These are phyloP conservation scores for Trachelus troglodyta DNA, from an alignment of 2,888 invertebrate species.

Conservation along the genomic window DNA sequence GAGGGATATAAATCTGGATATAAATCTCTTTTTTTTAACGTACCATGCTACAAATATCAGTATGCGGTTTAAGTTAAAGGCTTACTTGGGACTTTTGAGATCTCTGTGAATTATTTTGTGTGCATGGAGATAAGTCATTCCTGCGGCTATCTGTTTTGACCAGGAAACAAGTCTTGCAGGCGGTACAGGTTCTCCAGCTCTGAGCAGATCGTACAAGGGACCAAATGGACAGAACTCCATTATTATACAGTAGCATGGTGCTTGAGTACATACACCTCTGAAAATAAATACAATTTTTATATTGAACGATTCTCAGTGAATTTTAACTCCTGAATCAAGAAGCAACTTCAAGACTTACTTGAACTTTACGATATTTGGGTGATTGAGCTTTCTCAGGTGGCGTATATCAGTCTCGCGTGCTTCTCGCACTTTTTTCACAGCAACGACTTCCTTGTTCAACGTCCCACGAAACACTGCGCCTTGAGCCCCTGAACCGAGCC, in stretches of 20 bases:
- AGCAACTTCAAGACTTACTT: slow-evolving; percentile 65
- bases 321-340: background rate
- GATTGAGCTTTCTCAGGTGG: slow-evolving; percentile 90
- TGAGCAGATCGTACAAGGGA: slow-evolving; percentile 90
- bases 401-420: slow-evolving; percentile 93
- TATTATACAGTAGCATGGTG: slow-evolving; percentile 93
- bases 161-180: slow-evolving; percentile 90
- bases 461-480: slow-evolving; percentile 94
- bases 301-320: slow-evolving; percentile 6
- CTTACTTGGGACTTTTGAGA: slow-evolving; percentile 99
- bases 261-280: slow-evolving; percentile 93
- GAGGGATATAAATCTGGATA: slow-evolving; percentile 9
- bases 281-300: slow-evolving; percentile 8
- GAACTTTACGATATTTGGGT: slow-evolving; percentile 94
- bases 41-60: background rate
- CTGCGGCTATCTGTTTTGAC: slow-evolving; percentile 95
- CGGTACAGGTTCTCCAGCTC: slow-evolving; percentile 84
- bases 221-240: slow-evolving; percentile 99
- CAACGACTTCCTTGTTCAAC: slow-evolving; percentile 85
- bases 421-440: slow-evolving; percentile 96
- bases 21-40: slow-evolving; percentile 4
- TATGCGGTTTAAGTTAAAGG: slow-evolving; percentile 34
- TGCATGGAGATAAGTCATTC: slow-evolving; percentile 96
- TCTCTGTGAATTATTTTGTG: slow-evolving; percentile 98
- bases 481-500: slow-evolving; percentile 95